Percentiles rank a stretch among this genome's conserved stretches.
Evolutionary conservation across 2,888 invertebrate genomes (phyloP).

Genomic region (Agonopterix heracliana): DNA sequence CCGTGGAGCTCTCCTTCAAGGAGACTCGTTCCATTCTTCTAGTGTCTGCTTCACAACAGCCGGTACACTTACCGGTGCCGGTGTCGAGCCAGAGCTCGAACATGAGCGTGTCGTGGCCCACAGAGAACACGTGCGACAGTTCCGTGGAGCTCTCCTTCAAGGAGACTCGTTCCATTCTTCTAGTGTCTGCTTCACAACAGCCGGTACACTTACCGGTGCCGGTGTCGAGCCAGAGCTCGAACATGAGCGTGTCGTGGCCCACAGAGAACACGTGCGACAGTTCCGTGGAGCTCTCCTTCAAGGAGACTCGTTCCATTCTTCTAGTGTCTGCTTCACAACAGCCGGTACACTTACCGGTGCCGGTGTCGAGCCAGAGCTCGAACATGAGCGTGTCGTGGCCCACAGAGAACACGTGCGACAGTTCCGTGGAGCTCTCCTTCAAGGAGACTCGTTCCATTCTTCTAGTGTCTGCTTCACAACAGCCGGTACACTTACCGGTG

Average conservation of each 20-base stretch:
- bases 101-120: slow-evolving; percentile 78
- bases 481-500: slow-evolving; percentile 47
- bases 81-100: slow-evolving; percentile 78
- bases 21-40: slow-evolving; percentile 21
- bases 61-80: slow-evolving; percentile 41
- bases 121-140: slow-evolving; percentile 75
- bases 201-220: slow-evolving; percentile 44
- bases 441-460: slow-evolving; percentile 16
- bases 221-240: slow-evolving; percentile 78
- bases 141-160: slow-evolving; percentile 31
- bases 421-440: slow-evolving; percentile 34
- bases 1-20: slow-evolving; percentile 29
- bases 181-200: slow-evolving; percentile 35
- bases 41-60: no score
- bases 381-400: slow-evolving; percentile 79
- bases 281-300: slow-evolving; percentile 31
- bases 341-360: slow-evolving; percentile 45
- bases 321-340: slow-evolving; percentile 36
- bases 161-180: slow-evolving; percentile 22
- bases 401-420: slow-evolving; percentile 76
- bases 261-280: slow-evolving; percentile 77
- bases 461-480: slow-evolving; percentile 38
- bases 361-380: slow-evolving; percentile 77
- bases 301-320: slow-evolving; percentile 19
- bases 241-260: slow-evolving; percentile 78